Percentiles rank a stretch among this genome's conserved stretches.
Evolutionary conservation across 2,888 invertebrate genomes (phyloP).

Genomic region (Hetaerina titia): DNA sequence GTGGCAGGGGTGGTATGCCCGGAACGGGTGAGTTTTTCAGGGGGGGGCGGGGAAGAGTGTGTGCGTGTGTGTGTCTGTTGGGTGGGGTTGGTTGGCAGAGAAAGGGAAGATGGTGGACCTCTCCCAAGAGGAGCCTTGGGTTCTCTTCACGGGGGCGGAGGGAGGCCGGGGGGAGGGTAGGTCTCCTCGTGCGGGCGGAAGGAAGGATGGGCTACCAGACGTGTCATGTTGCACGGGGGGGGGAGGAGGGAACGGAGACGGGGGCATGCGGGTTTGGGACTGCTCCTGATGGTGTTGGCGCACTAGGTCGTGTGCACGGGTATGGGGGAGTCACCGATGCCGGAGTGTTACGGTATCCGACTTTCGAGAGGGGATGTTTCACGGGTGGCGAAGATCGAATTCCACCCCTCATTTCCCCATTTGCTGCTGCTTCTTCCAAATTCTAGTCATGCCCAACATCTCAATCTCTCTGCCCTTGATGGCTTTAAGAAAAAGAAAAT

Average conservation of each 20-base stretch:
- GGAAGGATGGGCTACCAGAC: neutral
- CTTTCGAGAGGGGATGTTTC: neutral
- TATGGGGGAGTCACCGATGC: neutral
- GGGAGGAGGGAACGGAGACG: neutral
- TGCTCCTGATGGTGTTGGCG: neutral
- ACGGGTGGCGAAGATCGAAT: neutral
- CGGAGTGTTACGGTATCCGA: neutral
- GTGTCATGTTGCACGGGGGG: neutral
- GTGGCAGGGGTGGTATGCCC: no score
- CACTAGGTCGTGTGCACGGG: neutral
- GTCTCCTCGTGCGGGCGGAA: neutral
- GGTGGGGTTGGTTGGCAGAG: neutral
- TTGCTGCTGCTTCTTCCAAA: neutral
- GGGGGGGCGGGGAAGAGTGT: no score
- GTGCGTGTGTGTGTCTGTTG: no score
- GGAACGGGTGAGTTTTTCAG: no score
- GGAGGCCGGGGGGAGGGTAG: neutral
- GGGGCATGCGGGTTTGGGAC: no score
- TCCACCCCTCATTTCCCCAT: neutral
- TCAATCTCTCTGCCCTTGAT: neutral
- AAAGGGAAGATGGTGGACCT: conserved; percentile 50
- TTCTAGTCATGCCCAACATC: conserved; percentile 48
- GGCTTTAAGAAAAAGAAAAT: neutral
- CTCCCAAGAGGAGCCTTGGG: conserved; percentile 19
- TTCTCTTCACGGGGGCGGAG: neutral